Conservation (phyloP, 92 coral and sea anemone genomes). For the Meandrina meandrites region DNA sequence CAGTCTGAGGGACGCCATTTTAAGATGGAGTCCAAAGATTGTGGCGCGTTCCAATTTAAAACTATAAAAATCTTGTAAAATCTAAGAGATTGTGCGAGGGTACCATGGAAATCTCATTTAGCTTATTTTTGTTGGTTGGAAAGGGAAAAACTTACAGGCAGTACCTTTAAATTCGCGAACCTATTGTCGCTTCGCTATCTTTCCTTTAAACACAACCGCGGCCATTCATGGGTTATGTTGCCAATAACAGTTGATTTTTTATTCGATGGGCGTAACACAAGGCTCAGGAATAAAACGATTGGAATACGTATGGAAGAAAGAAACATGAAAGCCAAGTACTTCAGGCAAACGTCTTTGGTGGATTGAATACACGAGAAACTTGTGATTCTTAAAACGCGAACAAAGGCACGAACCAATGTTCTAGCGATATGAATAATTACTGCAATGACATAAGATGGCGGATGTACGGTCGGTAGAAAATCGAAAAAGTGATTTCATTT, state of each 20-base stretch:
- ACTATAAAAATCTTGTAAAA: constrained; percentile 10
- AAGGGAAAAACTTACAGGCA: background rate
- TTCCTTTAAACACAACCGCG: constrained; percentile 49
- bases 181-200: constrained; percentile 43
- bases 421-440: constrained; percentile 80
- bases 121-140: background rate
- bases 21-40: constrained; percentile 72
- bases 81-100: background rate
- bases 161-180: constrained; percentile 35
- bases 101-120: background rate
- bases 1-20: constrained; percentile 78
- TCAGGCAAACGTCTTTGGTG: constrained; percentile 8
- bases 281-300: constrained; percentile 15
- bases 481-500: constrained; percentile 50
- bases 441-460: constrained; percentile 72
- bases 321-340: constrained; percentile 10
- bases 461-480: constrained; percentile 57
- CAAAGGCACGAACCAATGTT: constrained; percentile 77
- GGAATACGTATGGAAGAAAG: constrained; percentile 22
- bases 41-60: constrained; percentile 70
- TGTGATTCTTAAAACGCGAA: constrained; percentile 66
- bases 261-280: constrained; percentile 61
- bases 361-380: constrained; percentile 29
- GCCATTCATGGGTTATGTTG: constrained; percentile 54
- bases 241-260: constrained; percentile 57